phyloP scores from a whole-genome alignment of 2,888 invertebrate genomes.

The Pristionchus mayeri region DNA sequence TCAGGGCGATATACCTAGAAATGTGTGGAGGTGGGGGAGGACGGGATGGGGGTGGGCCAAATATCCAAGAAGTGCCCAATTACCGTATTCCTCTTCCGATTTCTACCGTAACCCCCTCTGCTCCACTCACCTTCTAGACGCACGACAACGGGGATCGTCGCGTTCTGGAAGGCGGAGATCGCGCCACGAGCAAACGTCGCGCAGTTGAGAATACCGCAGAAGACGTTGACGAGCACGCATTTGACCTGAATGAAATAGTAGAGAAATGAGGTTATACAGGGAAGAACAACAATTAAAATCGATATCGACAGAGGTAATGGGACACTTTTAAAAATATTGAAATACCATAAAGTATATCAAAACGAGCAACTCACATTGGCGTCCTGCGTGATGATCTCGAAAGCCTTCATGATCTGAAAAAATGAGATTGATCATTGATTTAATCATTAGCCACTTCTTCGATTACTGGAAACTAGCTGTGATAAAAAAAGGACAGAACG shows the following conservation, averaged over 20 bases:
- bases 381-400: slow-evolving; percentile 38
- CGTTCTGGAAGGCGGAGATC: slow-evolving; percentile 87
- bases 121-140: slow-evolving; percentile 68
- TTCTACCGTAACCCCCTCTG: background rate
- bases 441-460: too few species aligned
- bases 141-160: slow-evolving; percentile 82
- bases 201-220: slow-evolving; percentile 99
- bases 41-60: too few species aligned
- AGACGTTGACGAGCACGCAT: slow-evolving; percentile 96
- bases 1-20: too few species aligned
- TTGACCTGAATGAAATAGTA: slow-evolving; percentile 83
- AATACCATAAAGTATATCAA: background rate
- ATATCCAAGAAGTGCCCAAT: too few species aligned
- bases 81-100: too few species aligned
- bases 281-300: background rate
- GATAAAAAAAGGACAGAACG: too few species aligned
- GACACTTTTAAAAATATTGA: background rate
- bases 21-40: too few species aligned
- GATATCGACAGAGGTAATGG: too few species aligned
- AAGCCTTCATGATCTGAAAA: slow-evolving; percentile 39
- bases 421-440: background rate
- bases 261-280: too few species aligned
- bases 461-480: too few species aligned
- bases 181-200: slow-evolving; percentile 96
- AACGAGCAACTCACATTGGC: background rate